Evolutionary conservation across 2,888 invertebrate species (phyloP), one percentile per base, ranked within the genome.

Genomic region (Cyaniris semiargus): DNA sequence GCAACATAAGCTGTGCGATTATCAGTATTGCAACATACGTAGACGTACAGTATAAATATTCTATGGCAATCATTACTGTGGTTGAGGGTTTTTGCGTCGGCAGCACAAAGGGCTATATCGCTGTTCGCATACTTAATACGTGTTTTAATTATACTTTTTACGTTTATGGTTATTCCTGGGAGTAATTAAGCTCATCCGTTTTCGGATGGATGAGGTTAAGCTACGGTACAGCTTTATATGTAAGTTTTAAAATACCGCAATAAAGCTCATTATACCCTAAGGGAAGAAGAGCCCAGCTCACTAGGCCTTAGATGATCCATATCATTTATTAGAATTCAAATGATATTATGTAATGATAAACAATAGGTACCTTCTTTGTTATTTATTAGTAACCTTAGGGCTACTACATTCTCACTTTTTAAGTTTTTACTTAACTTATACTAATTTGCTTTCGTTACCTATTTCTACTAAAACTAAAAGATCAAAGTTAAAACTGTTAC

Each of bases 111-210:
- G 23, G 15, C 10, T 27, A 21, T 38, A 23, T 60, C 48, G 44
- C 72, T 21, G 48, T 72, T 72, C 48, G 48, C 18, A 74, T 72
- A 23, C 6, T 74, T 53, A 74, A 74, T 74, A 74, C 53, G 15
- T 27, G 74, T 48, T 53, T 74, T 74, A 74, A 74, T 74, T 74
- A 53, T 15, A 18, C 53, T 74, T 74, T 74, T 74, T 27, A 23
- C 74, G 48, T 27, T 15, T 21, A 72, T 72, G 72, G 48, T 74
- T 66, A 31, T 66, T 66, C 66, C 66, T 27, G 66, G 66, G 8
- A 23, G 23, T 66, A 66, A 66, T 66, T 66, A 31, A 18, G 15
- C 27, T 66, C 27, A 31, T 66, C 66, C 66, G 27, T 66, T 66
- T 66, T 66, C 66, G 66, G 27, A 27, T 27, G 27, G 6, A 15